These are phyloP conservation scores for Notothenia rossii DNA, from an alignment of 2,113 vertebrate species.

Conservation along the genomic window DNA sequence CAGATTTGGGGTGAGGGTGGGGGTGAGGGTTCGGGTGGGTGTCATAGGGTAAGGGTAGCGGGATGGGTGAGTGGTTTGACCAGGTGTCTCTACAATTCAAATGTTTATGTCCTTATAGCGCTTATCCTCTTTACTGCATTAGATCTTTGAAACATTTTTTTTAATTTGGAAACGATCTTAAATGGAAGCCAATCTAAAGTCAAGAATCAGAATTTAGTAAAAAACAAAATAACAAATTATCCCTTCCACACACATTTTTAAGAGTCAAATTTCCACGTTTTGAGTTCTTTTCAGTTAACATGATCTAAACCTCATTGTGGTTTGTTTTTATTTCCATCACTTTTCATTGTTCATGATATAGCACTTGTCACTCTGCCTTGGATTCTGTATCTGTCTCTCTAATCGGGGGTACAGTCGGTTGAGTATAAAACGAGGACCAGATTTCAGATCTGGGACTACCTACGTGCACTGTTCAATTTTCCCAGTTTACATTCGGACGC, in stretches of 20 bases:
- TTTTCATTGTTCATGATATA: constrained; percentile 92
- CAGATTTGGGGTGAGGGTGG: constrained; percentile 54
- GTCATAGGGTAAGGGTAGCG: constrained; percentile 41
- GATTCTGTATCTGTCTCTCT: constrained; percentile 94
- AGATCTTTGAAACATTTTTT: constrained; percentile 50
- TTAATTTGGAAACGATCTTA: constrained; percentile 50
- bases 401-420: constrained; percentile 98
- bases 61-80: constrained; percentile 45
- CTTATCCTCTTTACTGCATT: constrained; percentile 58
- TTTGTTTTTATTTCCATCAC: constrained; percentile 84
- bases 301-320: constrained; percentile 73
- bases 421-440: constrained; percentile 96
- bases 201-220: constrained; percentile 54
- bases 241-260: constrained; percentile 21
- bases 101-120: constrained; percentile 60
- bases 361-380: constrained; percentile 98
- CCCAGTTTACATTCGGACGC: constrained; percentile 98
- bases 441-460: constrained; percentile 93
- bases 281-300: constrained; percentile 87
- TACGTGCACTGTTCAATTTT: constrained; percentile 99
- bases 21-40: constrained; percentile 24
- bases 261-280: constrained; percentile 68
- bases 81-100: constrained; percentile 76
- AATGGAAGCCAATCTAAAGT: constrained; percentile 39
- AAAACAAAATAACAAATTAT: background rate